Evolutionary conservation across 1,140 invertebrate genomes (phyloP), one percentile per base, ranked within the genome.

Genomic region (Melitaea cinxia): DNA sequence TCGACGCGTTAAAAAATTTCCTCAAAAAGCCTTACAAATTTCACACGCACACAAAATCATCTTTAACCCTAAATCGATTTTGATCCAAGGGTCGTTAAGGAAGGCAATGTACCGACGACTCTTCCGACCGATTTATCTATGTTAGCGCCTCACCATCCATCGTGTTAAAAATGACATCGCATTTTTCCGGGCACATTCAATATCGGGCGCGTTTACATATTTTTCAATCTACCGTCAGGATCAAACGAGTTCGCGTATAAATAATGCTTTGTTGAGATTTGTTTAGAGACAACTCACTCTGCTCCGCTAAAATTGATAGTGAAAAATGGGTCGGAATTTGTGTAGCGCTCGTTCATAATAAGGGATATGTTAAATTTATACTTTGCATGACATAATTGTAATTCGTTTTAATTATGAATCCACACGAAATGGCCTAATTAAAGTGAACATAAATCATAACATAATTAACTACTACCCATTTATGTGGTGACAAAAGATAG

Each of bases 161-260:
- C 73, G 80, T 74, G 78, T 86, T 85, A 86, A 85, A 83, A 82
- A 85, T 84, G 83, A 78, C 77, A 69, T 75, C 78, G 82, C 77
- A 82, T 85, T 83, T 81, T 80, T 68, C 70, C 65, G 50, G 64
- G 73, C 72, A 77, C 74, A 73, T 78, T 75, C 75, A 82, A 88
- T 80, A 82, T 83, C 67, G 58, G 52, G 62, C 69, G 72, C 79
- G 77, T 83, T 84, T 78, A 79, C 77, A 83, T 83, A 84, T 83
- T 81, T 86, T 84, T 83, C 80, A 84, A 85, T 86, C 17, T 65
- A 53, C 45, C 4, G 28, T 50, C 37, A 42, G 33, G 33, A 53
- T 62, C 59, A 24, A 62, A 30, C 50, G 58, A 52, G 58, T 53
- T 39, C 28, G 28, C 21, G 17, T 52, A 61, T 53, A 61, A 61